phyloP scores from a whole-genome alignment of 1,140 invertebrate species.

The Atta colombica region DNA sequence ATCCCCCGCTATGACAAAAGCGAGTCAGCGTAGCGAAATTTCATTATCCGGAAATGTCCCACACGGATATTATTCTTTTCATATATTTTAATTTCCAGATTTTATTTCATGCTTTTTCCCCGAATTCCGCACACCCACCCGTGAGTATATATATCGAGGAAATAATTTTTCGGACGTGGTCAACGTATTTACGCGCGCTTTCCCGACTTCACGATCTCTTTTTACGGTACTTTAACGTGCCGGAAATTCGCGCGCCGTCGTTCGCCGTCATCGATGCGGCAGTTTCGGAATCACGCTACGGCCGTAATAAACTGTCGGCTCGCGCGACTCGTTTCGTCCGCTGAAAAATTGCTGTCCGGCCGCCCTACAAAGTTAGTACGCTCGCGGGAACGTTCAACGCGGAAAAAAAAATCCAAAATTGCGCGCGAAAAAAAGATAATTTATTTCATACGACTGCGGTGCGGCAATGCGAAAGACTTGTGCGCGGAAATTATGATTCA shows the following conservation, averaged over 20 bases:
- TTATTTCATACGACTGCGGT: constrained; percentile 47
- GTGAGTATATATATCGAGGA: not conserved
- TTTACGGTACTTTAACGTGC: constrained; percentile 46
- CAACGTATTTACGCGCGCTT: constrained; percentile 25
- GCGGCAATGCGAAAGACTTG: constrained; percentile 41
- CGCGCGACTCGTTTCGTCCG: constrained; percentile 48
- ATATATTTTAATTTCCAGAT: constrained; percentile 7
- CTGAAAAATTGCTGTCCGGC: constrained; percentile 57
- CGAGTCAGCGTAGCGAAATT: not conserved
- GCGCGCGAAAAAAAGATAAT: constrained; percentile 46
- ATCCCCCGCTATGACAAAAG: constrained; percentile 27
- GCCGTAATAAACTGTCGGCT: constrained; percentile 47
- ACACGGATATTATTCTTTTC: constrained; percentile 13
- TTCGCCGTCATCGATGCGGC: constrained; percentile 55
- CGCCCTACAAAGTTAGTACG: constrained; percentile 49
- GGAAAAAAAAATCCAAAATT: constrained; percentile 55
- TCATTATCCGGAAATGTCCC: constrained; percentile 28
- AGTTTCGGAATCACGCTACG: constrained; percentile 59
- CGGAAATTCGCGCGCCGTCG: constrained; percentile 29
- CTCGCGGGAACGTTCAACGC: constrained; percentile 50
- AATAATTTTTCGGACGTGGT: constrained; percentile 40
- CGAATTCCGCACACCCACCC: too few relatives aligned
- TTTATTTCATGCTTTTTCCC: constrained; percentile 11
- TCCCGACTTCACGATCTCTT: constrained; percentile 2
- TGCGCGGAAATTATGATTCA: constrained; percentile 42